These are phyloP conservation scores for Reticulitermes lucifugus DNA, from an alignment of 2,888 invertebrate genomes.

Conservation along the genomic window DNA sequence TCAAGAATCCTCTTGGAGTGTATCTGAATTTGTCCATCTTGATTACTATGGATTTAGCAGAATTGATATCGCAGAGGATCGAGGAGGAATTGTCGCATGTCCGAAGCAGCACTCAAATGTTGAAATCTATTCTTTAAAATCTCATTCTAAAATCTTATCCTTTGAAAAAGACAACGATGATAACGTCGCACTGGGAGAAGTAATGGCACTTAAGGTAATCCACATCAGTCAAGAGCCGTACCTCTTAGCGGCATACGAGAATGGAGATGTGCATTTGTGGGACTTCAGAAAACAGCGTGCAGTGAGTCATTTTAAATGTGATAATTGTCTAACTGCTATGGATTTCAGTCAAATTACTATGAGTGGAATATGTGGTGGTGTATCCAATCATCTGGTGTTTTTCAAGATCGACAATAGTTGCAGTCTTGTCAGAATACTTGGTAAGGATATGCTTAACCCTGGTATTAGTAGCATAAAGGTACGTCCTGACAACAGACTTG, in stretches of 20 bases:
- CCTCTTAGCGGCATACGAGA: neutral
- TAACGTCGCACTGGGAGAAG: neutral
- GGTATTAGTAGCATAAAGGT: neutral
- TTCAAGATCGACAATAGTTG: neutral
- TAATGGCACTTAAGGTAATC: neutral
- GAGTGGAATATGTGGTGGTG: neutral
- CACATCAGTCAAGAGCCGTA: neutral
- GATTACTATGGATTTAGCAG: conserved; percentile 13
- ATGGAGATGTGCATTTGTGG: conserved; percentile 5
- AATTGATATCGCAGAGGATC: neutral
- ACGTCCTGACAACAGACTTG: conserved; percentile 6
- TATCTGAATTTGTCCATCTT: neutral
- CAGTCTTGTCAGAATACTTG: neutral
- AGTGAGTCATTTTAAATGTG: neutral
- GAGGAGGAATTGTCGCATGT: neutral
- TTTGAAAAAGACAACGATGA: neutral
- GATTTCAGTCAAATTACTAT: neutral
- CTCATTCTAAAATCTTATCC: neutral
- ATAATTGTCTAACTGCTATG: neutral
- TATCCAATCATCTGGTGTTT: neutral
- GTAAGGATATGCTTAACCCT: neutral
- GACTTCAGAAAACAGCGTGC: neutral
- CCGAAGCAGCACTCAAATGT: neutral
- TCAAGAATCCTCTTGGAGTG: neutral
- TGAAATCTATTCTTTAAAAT: neutral